These are phyloP conservation scores for Lepeophtheirus salmonis DNA, from an alignment of 1,140 invertebrate species.

Conservation along the genomic window DNA sequence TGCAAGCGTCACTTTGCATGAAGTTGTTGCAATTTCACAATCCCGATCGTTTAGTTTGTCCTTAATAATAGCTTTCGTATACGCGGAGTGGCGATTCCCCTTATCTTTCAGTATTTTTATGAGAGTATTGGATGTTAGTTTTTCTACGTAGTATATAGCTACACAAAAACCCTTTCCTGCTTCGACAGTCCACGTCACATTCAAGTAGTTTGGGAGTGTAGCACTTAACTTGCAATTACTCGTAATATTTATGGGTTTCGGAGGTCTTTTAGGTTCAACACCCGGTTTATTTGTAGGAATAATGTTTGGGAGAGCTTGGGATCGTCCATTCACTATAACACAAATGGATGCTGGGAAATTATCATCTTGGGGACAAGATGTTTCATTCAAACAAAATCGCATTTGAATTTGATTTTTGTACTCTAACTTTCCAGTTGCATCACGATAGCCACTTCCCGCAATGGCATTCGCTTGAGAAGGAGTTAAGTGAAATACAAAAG, in stretches of 20 bases:
- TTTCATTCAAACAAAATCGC: slow-evolving; percentile 74
- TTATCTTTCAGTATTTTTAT: slow-evolving; percentile 60
- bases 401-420: slow-evolving; percentile 45
- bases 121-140: slow-evolving; percentile 59
- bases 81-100: slow-evolving; percentile 66
- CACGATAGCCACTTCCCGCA: slow-evolving; percentile 15
- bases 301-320: slow-evolving; percentile 75
- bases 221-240: slow-evolving; percentile 70
- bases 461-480: slow-evolving; percentile 55
- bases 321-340: slow-evolving; percentile 83
- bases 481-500: slow-evolving; percentile 72
- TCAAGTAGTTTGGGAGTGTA: slow-evolving; percentile 58
- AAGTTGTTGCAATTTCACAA: slow-evolving; percentile 84
- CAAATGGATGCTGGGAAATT: slow-evolving; percentile 78
- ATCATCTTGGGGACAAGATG: slow-evolving; percentile 80
- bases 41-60: slow-evolving; percentile 78
- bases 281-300: slow-evolving; percentile 94
- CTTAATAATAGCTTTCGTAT: slow-evolving; percentile 72
- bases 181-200: slow-evolving; percentile 72
- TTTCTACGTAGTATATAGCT: slow-evolving; percentile 67
- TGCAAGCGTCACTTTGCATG: slow-evolving; percentile 62
- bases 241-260: slow-evolving; percentile 86
- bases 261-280: slow-evolving; percentile 85
- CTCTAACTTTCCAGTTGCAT: slow-evolving; percentile 1
- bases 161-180: slow-evolving; percentile 51